phyloP scores from a whole-genome alignment of 2,797 vertebrate species.

The Leuciscus waleckii region DNA sequence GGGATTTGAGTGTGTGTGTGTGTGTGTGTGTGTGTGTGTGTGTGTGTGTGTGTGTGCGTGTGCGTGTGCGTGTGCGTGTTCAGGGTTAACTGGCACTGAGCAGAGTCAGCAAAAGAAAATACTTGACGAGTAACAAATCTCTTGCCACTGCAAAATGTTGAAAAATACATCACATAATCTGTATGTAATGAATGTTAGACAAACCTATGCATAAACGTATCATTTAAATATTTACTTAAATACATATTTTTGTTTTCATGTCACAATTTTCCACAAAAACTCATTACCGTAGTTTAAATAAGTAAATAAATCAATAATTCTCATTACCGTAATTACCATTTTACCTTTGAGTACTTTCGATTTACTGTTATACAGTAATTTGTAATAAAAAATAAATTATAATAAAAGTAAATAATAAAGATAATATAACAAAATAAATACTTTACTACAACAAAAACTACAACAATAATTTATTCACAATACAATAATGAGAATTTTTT shows the following conservation, averaged over 20 bases:
- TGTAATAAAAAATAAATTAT: neutral
- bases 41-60: neutral
- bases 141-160: neutral
- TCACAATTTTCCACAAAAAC: neutral
- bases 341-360: neutral
- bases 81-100: slow-evolving; percentile 7
- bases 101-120: neutral
- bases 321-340: too few species aligned
- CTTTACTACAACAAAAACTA: neutral
- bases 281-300: neutral
- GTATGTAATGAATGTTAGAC: neutral
- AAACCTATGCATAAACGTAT: neutral
- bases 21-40: slow-evolving; percentile 5
- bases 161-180: neutral
- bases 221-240: neutral
- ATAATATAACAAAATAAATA: neutral
- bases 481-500: neutral
- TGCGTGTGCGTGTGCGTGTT: neutral
- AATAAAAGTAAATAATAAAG: neutral
- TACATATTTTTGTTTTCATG: neutral
- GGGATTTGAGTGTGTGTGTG: slow-evolving; percentile 17
- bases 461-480: neutral
- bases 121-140: neutral
- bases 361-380: neutral
- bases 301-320: neutral